phyloP scores from a whole-genome alignment of 2,888 invertebrate species.

The Meiosimyza platycephala region DNA sequence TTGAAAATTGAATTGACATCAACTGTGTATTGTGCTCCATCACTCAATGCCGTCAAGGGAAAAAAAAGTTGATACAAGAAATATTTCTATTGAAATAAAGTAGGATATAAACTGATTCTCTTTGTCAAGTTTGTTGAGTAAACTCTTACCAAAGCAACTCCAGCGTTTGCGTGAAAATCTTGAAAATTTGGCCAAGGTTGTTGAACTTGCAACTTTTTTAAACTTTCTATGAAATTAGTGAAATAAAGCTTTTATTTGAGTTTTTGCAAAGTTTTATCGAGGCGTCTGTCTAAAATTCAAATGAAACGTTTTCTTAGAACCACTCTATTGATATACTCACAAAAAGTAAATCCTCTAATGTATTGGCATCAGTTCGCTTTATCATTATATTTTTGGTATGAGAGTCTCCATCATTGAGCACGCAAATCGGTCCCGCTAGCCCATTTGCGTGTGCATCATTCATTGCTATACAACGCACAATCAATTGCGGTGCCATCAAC shows the following conservation, averaged over 20 bases:
- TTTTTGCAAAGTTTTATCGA: no score
- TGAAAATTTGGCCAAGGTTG: not conserved
- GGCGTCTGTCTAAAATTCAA: no score
- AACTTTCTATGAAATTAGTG: slow-evolving; percentile 15
- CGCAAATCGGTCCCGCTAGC: slow-evolving; percentile 30
- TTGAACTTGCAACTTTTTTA: slow-evolving; percentile 20
- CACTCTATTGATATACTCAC: not conserved
- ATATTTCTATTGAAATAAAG: slow-evolving; percentile 18
- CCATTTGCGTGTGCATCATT: slow-evolving; percentile 25
- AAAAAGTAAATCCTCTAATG: slow-evolving; percentile 24
- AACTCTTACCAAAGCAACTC: slow-evolving; percentile 21
- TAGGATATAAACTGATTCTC: not conserved
- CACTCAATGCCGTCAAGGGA: not conserved
- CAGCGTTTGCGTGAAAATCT: slow-evolving; percentile 21
- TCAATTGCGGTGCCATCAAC: slow-evolving; percentile 20
- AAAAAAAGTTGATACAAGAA: slow-evolving; percentile 22
- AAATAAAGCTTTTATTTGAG: slow-evolving; percentile 11
- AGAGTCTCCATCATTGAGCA: slow-evolving; percentile 35
- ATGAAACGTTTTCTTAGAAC: no score
- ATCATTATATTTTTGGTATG: slow-evolving; percentile 34
- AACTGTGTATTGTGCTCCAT: not conserved
- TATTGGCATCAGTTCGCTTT: not conserved
- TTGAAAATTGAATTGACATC: slow-evolving; percentile 25
- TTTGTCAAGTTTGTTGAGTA: not conserved
- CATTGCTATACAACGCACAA: slow-evolving; percentile 24